Base-by-base conservation (phyloP, 2,797 vertebrate genomes). In the Melanotaenia maccullochi region DNA sequence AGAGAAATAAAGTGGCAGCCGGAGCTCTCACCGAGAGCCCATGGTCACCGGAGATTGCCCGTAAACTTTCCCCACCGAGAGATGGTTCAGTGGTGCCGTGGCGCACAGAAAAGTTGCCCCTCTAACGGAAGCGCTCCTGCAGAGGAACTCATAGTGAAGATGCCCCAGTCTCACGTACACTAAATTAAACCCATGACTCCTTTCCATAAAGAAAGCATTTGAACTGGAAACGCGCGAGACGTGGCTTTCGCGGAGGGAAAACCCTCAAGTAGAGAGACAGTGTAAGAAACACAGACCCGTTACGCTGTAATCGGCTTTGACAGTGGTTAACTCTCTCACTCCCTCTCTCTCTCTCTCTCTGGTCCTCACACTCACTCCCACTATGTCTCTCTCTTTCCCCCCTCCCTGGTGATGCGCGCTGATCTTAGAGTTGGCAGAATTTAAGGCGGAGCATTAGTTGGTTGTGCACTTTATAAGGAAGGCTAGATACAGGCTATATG, bases 241-340 rank as follows among this genome's bases (percentile, higher is more conserved):
- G 71, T 28, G 69, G 66, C 38, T 51, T 14, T 58, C 67, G 63
- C 60, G 52, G 40, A 78, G 62, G 65, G 52, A 68, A 30, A 82
- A 76, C 71, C 84, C 81, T 85, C 67, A 62, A 87, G 63, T 86
- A 79, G 81, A 91, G 91, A 91, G 86, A 88, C 90, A 85, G 91
- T 84, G 83, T 78, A 49, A 73, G 81, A 90, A 87, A 91, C 93
- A 93, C 93, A 92, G 86, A 90, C 85, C 83, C 83, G 92, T 92
- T 93, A 82, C 94, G 90, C 90, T 81, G 81, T 96, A 96, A 97
- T 94, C 95, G 88, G 96, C 95, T 97, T 96, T 94, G 89, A 93
- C 90, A 92, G 85, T 80, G 90, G 93, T 86, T 89, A 90, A 86
- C 79, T 78, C 84, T 91, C 91, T 30, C 61, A 25, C 91, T n/a